A percentile compares a stretch with the other conserved stretches of the same genome.
Conservation (phyloP, 2,888 invertebrate species). For the Acleris cristana region DNA sequence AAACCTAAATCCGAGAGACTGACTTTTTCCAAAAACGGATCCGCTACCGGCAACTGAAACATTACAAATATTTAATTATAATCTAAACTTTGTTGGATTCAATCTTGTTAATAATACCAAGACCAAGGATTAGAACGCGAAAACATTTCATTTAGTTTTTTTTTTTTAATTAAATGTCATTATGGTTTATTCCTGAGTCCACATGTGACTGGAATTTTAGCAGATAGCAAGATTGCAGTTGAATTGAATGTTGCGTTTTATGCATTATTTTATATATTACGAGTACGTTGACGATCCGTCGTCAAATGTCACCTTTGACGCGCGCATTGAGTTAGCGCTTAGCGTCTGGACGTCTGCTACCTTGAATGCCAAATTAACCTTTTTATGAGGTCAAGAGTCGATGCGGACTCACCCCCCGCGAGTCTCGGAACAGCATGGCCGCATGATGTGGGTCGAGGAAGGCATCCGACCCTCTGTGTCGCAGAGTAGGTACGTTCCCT, state of each 20-base stretch:
- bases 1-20: slow-evolving; percentile 74
- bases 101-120: too few relatives aligned
- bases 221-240: too few relatives aligned
- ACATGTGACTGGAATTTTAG: too few relatives aligned
- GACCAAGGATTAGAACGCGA: too few relatives aligned
- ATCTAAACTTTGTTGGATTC: neutral
- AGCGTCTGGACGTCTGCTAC: neutral
- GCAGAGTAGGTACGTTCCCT: slow-evolving; percentile 80
- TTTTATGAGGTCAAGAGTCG: slow-evolving; percentile 14
- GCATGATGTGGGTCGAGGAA: slow-evolving; percentile 94
- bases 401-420: slow-evolving; percentile 91
- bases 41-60: slow-evolving; percentile 94
- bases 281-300: too few relatives aligned
- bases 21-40: slow-evolving; percentile 95
- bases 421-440: slow-evolving; percentile 95
- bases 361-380: slow-evolving; percentile 12
- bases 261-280: too few relatives aligned
- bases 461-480: slow-evolving; percentile 89
- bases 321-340: neutral
- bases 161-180: too few relatives aligned
- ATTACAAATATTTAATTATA: slow-evolving; percentile 54
- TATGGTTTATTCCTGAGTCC: too few relatives aligned
- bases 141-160: too few relatives aligned
- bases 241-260: too few relatives aligned
- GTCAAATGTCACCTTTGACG: too few relatives aligned